Percentiles rank a stretch among this genome's conserved stretches.
Conservation (phyloP, 1,140 invertebrate genomes). For the Drosophila repleta region DNA sequence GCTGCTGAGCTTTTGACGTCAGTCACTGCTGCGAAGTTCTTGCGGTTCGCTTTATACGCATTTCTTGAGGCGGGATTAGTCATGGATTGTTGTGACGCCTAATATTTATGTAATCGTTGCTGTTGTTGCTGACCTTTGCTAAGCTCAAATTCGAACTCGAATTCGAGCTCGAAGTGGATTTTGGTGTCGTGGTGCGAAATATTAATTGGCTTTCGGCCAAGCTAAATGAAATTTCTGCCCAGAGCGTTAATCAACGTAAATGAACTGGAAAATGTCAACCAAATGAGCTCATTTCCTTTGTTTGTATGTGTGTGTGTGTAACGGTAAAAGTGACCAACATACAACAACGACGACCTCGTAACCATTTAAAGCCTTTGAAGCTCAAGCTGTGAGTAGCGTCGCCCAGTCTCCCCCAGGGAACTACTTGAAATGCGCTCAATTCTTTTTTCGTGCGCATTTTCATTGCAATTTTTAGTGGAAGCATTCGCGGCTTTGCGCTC, state of each 20-base stretch:
- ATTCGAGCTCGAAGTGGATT: slow-evolving; percentile 29
- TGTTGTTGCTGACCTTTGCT: slow-evolving; percentile 45
- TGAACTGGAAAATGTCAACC: slow-evolving; percentile 79
- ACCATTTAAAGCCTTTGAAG: slow-evolving; percentile 65
- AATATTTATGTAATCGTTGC: slow-evolving; percentile 14
- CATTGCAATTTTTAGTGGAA: slow-evolving; percentile 63
- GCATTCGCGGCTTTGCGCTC: slow-evolving; percentile 17
- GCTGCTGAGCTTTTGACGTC: slow-evolving; percentile 59
- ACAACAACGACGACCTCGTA: slow-evolving; percentile 71
- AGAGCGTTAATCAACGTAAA: slow-evolving; percentile 77
- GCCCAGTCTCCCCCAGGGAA: slow-evolving; percentile 16
- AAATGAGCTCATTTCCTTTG: slow-evolving; percentile 79
- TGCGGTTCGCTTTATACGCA: slow-evolving; percentile 31
- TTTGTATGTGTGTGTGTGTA: slow-evolving; percentile 19
- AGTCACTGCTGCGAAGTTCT: slow-evolving; percentile 44
- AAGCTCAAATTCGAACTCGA: slow-evolving; percentile 19
- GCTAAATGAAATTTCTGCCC: slow-evolving; percentile 44
- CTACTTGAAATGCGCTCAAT: slow-evolving; percentile 71
- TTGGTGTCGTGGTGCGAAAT: slow-evolving; percentile 49
- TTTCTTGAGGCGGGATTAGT: slow-evolving; percentile 50
- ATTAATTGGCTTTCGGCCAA: slow-evolving; percentile 64
- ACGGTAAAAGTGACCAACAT: slow-evolving; percentile 50
- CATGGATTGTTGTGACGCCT: slow-evolving; percentile 35
- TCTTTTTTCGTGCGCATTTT: slow-evolving; percentile 50
- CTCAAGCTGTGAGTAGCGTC: slow-evolving; percentile 6